Evolutionary conservation across 1,140 invertebrate genomes (phyloP).

Genomic region (Gryllus bimaculatus): DNA sequence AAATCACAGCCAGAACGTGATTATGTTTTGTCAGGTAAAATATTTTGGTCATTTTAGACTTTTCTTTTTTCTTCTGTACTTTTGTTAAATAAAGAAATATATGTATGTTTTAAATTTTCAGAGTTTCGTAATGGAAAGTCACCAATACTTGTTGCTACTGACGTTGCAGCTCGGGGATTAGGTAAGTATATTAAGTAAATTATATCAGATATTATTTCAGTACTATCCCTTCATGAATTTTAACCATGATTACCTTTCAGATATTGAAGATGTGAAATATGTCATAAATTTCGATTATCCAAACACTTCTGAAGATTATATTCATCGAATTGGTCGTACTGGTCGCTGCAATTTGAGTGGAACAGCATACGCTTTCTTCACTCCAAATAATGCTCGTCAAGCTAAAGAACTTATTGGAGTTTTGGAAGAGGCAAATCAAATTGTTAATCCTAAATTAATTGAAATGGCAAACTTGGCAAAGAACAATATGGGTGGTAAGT

Average conservation of each 20-base stretch:
- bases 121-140: slow-evolving; percentile 51
- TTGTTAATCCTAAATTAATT: slow-evolving; percentile 39
- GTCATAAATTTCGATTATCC: slow-evolving; percentile 69
- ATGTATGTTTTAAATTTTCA: slow-evolving; percentile 26
- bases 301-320: slow-evolving; percentile 59
- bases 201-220: too few species aligned
- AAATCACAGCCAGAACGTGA: slow-evolving; percentile 95
- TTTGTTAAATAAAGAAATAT: neutral
- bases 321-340: slow-evolving; percentile 63
- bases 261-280: slow-evolving; percentile 64
- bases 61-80: neutral
- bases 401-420: slow-evolving; percentile 49
- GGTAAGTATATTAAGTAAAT: slow-evolving; percentile 38
- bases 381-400: slow-evolving; percentile 46
- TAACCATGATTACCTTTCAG: slow-evolving; percentile 31
- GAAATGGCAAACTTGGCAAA: slow-evolving; percentile 31
- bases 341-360: slow-evolving; percentile 52
- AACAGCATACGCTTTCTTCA: slow-evolving; percentile 66
- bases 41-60: neutral
- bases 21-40: slow-evolving; percentile 74
- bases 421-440: slow-evolving; percentile 51
- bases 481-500: slow-evolving; percentile 16
- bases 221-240: neutral
- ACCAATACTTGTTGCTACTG: slow-evolving; percentile 59
- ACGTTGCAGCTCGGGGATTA: slow-evolving; percentile 60